Percentiles rank a stretch among this genome's conserved stretches.
Evolutionary conservation across 2,888 invertebrate genomes (phyloP).

Genomic region (Neuroscelio doddi): DNA sequence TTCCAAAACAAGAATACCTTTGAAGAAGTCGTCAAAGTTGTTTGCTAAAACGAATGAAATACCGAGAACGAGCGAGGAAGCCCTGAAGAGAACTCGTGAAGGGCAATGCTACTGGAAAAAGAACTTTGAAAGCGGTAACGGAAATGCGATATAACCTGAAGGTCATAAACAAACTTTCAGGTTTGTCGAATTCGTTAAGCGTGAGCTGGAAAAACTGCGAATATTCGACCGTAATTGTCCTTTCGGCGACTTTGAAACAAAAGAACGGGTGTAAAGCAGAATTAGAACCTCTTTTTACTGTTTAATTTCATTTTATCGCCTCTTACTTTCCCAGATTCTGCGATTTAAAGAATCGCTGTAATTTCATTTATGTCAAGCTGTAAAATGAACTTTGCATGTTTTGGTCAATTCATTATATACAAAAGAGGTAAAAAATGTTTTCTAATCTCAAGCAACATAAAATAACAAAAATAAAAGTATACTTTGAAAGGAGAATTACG

Average conservation of each 20-base stretch:
- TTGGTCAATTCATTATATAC: too few relatives aligned
- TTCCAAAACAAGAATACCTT: constrained; percentile 32
- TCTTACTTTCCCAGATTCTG: not conserved
- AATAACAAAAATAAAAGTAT: too few relatives aligned
- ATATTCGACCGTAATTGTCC: constrained; percentile 63
- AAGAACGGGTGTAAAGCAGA: constrained; percentile 26
- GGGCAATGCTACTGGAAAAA: constrained; percentile 8
- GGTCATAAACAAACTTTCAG: constrained; percentile 68
- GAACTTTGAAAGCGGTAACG: constrained; percentile 48
- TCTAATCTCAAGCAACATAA: too few relatives aligned
- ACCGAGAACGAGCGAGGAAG: constrained; percentile 13
- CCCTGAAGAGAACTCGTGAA: not conserved
- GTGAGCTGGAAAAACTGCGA: constrained; percentile 62
- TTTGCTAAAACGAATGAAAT: constrained; percentile 24
- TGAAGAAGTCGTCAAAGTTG: constrained; percentile 26
- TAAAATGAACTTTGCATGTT: too few relatives aligned
- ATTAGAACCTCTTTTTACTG: constrained; percentile 25
- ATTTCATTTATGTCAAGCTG: too few relatives aligned
- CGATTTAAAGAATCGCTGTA: too few relatives aligned
- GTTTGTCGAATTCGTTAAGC: constrained; percentile 64
- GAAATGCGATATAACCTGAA: constrained; percentile 51
- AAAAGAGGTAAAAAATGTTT: too few relatives aligned
- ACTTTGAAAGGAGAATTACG: too few relatives aligned
- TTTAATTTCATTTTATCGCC: not conserved
- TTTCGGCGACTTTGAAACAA: constrained; percentile 55